Percentiles rank a stretch among this genome's conserved stretches.
These are phyloP conservation scores for Myodes glareolus DNA, from an alignment of 2,113 vertebrate species.

Conservation along the genomic window DNA sequence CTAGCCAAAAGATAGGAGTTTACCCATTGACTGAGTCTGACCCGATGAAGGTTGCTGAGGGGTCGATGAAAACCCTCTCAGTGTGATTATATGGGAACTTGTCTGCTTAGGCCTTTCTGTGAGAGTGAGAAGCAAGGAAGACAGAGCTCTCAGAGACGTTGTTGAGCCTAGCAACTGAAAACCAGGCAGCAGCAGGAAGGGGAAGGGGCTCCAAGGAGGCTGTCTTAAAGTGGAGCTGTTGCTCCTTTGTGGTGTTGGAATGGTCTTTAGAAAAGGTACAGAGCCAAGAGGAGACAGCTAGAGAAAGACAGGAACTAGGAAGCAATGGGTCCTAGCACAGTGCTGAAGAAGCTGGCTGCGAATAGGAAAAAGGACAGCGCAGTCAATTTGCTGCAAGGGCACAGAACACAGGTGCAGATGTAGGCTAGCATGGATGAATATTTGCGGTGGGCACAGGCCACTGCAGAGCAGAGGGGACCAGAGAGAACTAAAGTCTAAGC, in stretches of 20 bases:
- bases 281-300: neutral
- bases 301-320: neutral
- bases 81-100: neutral
- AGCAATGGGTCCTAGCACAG: neutral
- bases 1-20: neutral
- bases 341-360: neutral
- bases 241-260: neutral
- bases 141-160: neutral
- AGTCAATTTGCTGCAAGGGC: neutral
- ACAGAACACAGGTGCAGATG: neutral
- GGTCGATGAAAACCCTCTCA: slow-evolving; percentile 19
- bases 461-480: neutral
- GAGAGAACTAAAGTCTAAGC: neutral
- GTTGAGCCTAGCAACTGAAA: neutral
- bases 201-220: neutral
- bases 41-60: neutral
- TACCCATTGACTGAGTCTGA: slow-evolving; percentile 10
- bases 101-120: neutral
- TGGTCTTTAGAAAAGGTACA: neutral
- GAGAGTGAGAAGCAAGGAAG: neutral
- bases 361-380: neutral
- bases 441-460: neutral
- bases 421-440: too few relatives aligned
- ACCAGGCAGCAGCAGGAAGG: neutral
- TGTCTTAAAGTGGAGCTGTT: neutral